These are phyloP conservation scores for Drosophila algonquin DNA, from an alignment of 2,888 invertebrate species.

Conservation along the genomic window DNA sequence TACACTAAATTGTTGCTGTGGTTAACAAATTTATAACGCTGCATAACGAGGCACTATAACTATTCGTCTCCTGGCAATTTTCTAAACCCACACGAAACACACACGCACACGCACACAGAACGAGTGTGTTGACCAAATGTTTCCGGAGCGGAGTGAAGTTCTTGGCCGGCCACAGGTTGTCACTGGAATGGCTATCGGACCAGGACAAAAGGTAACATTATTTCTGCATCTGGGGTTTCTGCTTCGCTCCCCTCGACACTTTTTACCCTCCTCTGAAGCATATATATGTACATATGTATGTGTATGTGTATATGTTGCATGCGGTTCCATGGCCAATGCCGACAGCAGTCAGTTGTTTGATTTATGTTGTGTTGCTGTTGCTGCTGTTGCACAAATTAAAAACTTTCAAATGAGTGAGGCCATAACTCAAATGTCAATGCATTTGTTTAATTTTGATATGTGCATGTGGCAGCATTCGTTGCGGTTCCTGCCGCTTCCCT, in stretches of 20 bases:
- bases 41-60: conserved; percentile 43
- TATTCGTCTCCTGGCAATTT: conserved; percentile 44
- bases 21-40: conserved; percentile 72
- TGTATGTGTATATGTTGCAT: conserved; percentile 7
- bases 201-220: conserved; percentile 43
- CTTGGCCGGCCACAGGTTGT: conserved; percentile 70
- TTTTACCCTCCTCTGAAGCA: neutral
- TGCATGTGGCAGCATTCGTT: conserved; percentile 67
- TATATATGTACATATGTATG: neutral
- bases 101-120: neutral
- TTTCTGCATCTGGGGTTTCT: conserved; percentile 30
- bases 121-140: conserved; percentile 57
- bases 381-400: conserved; percentile 60
- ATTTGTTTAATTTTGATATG: conserved; percentile 71
- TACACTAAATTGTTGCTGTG: conserved; percentile 55
- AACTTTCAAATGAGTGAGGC: conserved; percentile 65
- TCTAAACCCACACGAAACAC: conserved; percentile 37
- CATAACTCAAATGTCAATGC: conserved; percentile 75
- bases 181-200: conserved; percentile 60
- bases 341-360: conserved; percentile 75
- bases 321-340: conserved; percentile 54
- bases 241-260: neutral
- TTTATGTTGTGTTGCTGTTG: conserved; percentile 53
- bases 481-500: conserved; percentile 1
- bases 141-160: conserved; percentile 43